phyloP scores from a whole-genome alignment of 2,797 vertebrate species.

The Steatocranus sp. region DNA sequence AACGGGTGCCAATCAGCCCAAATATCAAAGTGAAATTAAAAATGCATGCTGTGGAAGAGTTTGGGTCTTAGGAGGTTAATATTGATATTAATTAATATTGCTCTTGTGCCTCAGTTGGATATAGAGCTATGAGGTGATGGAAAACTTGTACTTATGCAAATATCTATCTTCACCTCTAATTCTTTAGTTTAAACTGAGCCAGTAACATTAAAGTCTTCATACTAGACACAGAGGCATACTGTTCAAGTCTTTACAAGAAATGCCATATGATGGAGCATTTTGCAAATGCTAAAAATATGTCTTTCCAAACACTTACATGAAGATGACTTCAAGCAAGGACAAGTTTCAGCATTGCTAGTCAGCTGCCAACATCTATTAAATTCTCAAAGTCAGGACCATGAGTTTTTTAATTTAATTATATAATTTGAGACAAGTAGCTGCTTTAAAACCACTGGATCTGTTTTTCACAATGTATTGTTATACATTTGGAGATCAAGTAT shows the following conservation, averaged over 20 bases:
- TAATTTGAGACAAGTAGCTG: not conserved
- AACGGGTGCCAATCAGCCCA: too few species aligned
- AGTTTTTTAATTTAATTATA: not conserved
- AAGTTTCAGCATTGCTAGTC: not conserved
- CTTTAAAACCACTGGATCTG: not conserved
- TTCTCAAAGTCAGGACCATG: not conserved
- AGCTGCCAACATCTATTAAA: not conserved
- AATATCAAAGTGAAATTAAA: too few species aligned
- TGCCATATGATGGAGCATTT: not conserved
- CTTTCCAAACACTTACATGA: rapidly evolving
- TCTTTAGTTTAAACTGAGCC: not conserved
- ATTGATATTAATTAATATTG: not conserved
- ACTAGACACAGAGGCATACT: not conserved
- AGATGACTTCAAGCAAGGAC: not conserved
- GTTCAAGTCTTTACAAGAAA: not conserved
- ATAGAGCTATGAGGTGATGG: not conserved
- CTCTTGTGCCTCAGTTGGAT: not conserved
- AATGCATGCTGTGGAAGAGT: too few species aligned
- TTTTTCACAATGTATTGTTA: not conserved
- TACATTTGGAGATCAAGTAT: not conserved
- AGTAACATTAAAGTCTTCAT: not conserved
- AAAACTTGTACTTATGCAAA: not conserved
- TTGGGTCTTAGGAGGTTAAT: too few species aligned
- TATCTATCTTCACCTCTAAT: not conserved
- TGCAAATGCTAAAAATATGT: not conserved